Evolutionary conservation across 2,888 invertebrate species (phyloP), one percentile per base, ranked within the genome.

Genomic region (Cynaeus angustus): DNA sequence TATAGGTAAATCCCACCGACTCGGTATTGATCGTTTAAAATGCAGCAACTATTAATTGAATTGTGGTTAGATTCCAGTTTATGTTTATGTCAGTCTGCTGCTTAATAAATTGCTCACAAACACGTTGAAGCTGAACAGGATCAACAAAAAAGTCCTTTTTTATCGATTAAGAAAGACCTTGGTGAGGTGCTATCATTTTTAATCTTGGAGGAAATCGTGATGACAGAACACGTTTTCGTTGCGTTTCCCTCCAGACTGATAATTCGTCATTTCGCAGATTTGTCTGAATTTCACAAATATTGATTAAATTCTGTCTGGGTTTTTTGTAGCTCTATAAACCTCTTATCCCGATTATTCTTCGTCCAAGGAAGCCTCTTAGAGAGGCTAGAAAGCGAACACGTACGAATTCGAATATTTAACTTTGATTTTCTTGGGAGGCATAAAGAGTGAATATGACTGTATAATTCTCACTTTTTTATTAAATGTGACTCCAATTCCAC

Each of bases 1-100:
- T 53, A 16, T 13, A 50, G 53, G 12, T 9, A 53, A 53, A 37
- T 53, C 38, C 21, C 38, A 55, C 0, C 38, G 16, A 38, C 16
- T 10, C 37, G 16, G 33, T 55, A 55, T 55, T 21, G 55, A 55
- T 55, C 55, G 38, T 1, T 10, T 37, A 55, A 55, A 55, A 38
- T 55, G 55, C 55, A 55, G 16, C 37, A 55, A 55, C 55, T 38
- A 38, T 55, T 55, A 55, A 55, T 55, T 55, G 38, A 55, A 55
- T 55, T 55, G 14, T 28, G 38, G 33, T 53, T 38, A 14, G 16
- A 14, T 55, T 55, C 21, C 55, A 38, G 38, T 55, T 55, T 55
- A 53, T 37, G 50, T 50, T 50, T 28, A 7, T 50, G 55, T 38
- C 55, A 38, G 50, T n/a, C 3, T 6, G 16, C 8, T 46, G 46